phyloP scores from a whole-genome alignment of 2,113 vertebrate species.

The Geothlypis trichas region DNA sequence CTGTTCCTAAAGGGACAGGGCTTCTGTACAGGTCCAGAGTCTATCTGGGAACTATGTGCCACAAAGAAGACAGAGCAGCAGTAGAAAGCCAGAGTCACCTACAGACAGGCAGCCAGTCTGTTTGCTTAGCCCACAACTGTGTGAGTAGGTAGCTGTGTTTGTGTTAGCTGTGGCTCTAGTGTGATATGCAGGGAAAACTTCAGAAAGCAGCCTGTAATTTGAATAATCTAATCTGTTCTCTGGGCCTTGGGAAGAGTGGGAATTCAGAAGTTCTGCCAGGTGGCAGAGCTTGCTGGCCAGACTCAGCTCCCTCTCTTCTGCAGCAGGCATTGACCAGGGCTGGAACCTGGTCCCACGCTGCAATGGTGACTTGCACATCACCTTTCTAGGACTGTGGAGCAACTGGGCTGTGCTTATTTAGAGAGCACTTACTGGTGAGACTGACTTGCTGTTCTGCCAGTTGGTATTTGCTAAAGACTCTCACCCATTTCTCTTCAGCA shows the following conservation, averaged over 20 bases:
- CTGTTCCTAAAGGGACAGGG: neutral
- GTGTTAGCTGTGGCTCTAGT: neutral
- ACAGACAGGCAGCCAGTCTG: neutral
- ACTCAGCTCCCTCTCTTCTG: neutral
- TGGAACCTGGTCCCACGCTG: neutral
- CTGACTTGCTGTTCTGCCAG: neutral
- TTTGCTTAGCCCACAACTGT: neutral
- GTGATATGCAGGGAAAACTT: neutral
- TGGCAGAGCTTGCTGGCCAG: neutral
- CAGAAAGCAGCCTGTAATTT: neutral
- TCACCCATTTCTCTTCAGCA: neutral
- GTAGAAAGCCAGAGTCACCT: neutral
- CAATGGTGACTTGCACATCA: fast-evolving
- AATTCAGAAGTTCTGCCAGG: neutral
- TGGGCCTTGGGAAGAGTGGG: neutral
- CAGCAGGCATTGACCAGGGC: neutral
- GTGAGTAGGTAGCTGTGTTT: neutral
- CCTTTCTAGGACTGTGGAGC: neutral
- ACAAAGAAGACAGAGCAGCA: neutral
- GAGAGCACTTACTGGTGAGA: neutral
- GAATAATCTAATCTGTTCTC: neutral
- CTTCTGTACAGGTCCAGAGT: neutral
- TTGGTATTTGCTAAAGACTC: neutral
- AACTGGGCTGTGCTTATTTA: neutral
- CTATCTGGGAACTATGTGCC: neutral